Conservation (phyloP, 2,888 invertebrate species). For the Limnephilus rhombicus region DNA sequence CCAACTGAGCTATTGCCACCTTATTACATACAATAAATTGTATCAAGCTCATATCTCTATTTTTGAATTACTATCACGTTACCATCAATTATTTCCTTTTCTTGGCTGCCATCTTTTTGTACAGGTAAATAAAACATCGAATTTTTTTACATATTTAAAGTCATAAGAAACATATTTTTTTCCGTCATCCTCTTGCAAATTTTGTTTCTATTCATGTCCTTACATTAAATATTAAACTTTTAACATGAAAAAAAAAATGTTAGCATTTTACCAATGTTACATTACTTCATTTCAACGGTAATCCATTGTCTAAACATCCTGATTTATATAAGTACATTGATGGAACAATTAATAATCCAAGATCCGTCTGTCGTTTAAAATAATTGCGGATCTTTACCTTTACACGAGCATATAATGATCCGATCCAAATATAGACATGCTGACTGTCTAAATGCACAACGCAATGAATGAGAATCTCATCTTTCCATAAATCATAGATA, state of each 20-base stretch:
- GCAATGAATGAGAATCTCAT: conserved; percentile 23
- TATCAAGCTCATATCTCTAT: too few species aligned
- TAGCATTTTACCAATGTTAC: background rate
- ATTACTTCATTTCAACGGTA: background rate
- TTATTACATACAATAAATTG: too few species aligned
- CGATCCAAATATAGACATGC: conserved; percentile 50
- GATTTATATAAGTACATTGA: background rate
- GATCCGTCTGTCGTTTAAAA: conserved; percentile 22
- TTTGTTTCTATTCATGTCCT: background rate
- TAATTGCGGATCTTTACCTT: conserved; percentile 30
- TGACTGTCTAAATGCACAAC: conserved; percentile 33
- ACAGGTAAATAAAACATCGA: too few species aligned
- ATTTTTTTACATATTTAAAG: too few species aligned
- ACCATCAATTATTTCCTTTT: too few species aligned
- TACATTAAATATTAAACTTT: background rate
- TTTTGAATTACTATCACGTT: too few species aligned
- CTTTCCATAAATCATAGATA: conserved; percentile 63
- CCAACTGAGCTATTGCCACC: too few species aligned
- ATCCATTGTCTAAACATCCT: background rate
- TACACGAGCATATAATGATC: conserved; percentile 24
- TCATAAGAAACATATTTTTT: too few species aligned
- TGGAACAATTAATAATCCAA: background rate
- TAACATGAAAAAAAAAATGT: background rate
- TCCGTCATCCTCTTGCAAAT: background rate
- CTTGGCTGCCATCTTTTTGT: too few species aligned